Conservation (phyloP, 1,140 invertebrate species). For the Ridgeia piscesae region DNA sequence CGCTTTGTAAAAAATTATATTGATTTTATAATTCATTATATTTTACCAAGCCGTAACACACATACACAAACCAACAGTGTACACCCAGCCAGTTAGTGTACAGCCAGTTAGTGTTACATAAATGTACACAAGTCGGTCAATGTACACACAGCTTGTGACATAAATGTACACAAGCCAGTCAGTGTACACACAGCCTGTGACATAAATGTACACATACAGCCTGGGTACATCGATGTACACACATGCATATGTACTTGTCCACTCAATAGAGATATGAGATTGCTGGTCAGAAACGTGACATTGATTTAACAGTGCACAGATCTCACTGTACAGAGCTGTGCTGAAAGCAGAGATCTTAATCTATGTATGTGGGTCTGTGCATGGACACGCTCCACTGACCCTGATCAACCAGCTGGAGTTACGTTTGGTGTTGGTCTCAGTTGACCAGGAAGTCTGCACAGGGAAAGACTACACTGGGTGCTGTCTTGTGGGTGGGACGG, state of each 20-base stretch:
- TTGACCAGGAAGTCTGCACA: background rate
- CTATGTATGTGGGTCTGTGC: background rate
- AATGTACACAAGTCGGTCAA: background rate
- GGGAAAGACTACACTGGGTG: too few species aligned
- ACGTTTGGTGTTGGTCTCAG: background rate
- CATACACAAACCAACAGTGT: too few species aligned
- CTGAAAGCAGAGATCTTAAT: background rate
- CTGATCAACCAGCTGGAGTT: background rate
- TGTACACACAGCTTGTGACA: background rate
- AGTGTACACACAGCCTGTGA: background rate
- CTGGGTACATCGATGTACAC: background rate
- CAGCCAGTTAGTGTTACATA: too few species aligned
- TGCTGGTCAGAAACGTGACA: too few species aligned
- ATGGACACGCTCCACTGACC: background rate
- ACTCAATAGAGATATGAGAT: background rate
- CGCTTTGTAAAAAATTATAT: background rate
- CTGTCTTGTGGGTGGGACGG: too few species aligned
- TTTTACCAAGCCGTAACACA: background rate
- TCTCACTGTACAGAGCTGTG: background rate
- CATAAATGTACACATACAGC: background rate
- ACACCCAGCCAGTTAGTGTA: too few species aligned
- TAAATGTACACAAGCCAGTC: background rate
- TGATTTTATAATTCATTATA: background rate
- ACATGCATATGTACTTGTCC: too few species aligned
- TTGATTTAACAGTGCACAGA: background rate